Percentiles rank a stretch among this genome's conserved stretches.
phyloP scores from a whole-genome alignment of 2,113 vertebrate species.

The Aix galericulata region DNA sequence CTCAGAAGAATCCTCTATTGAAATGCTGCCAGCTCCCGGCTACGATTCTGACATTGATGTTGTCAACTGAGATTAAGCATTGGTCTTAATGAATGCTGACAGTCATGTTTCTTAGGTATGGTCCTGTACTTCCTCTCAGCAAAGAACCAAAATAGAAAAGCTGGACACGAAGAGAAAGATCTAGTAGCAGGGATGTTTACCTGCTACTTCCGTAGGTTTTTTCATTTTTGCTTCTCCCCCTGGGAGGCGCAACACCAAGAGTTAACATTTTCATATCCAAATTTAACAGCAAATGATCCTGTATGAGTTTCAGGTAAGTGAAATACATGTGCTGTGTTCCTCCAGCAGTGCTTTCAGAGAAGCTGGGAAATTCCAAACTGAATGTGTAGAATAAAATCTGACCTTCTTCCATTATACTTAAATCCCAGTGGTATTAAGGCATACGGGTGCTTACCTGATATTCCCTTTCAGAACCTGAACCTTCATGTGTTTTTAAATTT shows the following conservation, averaged over 20 bases:
- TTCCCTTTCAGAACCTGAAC: background rate
- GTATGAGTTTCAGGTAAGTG: background rate
- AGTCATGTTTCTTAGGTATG: constrained; percentile 66
- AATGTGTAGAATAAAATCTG: background rate
- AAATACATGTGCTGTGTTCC: background rate
- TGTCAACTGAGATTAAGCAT: constrained; percentile 78
- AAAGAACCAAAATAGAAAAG: constrained; percentile 56
- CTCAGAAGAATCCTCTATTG: constrained; percentile 73
- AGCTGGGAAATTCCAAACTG: background rate
- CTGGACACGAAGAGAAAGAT: constrained; percentile 18
- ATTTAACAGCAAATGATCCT: constrained; percentile 5
- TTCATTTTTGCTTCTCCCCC: background rate
- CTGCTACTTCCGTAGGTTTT: background rate
- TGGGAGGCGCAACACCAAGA: background rate
- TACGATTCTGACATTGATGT: constrained; percentile 75
- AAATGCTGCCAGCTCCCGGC: constrained; percentile 72
- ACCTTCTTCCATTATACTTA: background rate
- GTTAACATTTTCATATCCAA: constrained; percentile 9
- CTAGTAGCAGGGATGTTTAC: background rate
- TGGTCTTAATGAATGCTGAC: constrained; percentile 77
- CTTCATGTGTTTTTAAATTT: background rate
- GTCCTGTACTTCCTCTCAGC: constrained; percentile 48
- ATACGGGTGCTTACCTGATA: background rate
- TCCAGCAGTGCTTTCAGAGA: background rate
- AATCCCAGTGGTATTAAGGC: background rate